Evolutionary conservation across 1,140 invertebrate species (phyloP), one percentile per base, ranked within the genome.

Genomic region (Hestina assimilis): DNA sequence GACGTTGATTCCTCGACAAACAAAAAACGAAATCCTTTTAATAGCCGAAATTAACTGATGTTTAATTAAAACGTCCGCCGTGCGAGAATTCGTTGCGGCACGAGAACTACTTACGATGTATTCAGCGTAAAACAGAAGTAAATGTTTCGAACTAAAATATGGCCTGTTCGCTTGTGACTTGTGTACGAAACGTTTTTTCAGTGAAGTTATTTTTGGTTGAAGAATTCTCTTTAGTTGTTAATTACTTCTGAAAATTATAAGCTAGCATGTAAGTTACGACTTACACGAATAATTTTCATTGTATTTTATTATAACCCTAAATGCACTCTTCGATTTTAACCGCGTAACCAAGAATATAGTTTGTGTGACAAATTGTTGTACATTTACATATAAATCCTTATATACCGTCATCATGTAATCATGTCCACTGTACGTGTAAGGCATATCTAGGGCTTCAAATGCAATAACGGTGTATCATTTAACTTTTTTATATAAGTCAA

Each of bases 1-100:
- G 66, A 75, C 71, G 64, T 75, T 76, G 73, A 69, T 82, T 72
- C 64, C 63, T 57, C 63, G 61, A 69, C 43, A 66, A 59, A 72
- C 72, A 72, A 65, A 73, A 75, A 75, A 65, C 28, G 45, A 63
- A 59, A 63, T 45, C 57, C 64, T 73, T 73, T 78, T 72, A 68
- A 70, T 64, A 68, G 66, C 65, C 64, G 57, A 72, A 71, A 76
- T 77, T 71, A 75, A 75, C 59, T 61, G 59, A 60, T 69, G 63
- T 68, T 73, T 72, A 77, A 79, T 81, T 79, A 79, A 79, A 75
- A 70, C 65, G 66, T 74, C 66, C 40, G 40, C 45, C 43, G 33
- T 56, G 38, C 38, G 56, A 57, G 59, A 63, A 61, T 61, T 66
- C 56, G 54, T 63, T 26, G 54, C 45, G 54, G 54, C 60, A 45